Conservation (phyloP, 2,113 vertebrate genomes). For the Heterochromis multidens region DNA sequence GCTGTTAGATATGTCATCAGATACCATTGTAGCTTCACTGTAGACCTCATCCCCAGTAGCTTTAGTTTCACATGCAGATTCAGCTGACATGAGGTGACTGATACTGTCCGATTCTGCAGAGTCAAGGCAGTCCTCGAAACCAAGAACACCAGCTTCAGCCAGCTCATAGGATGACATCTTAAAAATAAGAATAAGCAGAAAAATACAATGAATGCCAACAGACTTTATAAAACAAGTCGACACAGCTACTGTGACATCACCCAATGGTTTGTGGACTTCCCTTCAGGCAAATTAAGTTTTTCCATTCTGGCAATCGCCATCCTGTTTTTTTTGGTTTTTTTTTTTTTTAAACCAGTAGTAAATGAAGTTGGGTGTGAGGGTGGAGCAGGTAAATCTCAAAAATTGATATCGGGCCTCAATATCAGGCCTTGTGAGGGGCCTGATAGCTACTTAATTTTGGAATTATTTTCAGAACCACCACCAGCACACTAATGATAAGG, state of each 20-base stretch:
- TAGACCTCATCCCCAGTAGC: neutral
- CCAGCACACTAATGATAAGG: neutral
- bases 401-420: too few relatives aligned
- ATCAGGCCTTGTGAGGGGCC: neutral
- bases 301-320: neutral
- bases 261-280: neutral
- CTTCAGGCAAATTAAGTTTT: neutral
- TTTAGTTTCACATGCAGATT: neutral
- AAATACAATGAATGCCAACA: neutral
- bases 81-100: neutral
- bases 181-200: neutral
- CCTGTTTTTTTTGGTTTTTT: neutral
- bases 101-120: neutral
- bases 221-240: too few relatives aligned
- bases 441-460: neutral
- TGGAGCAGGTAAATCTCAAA: neutral
- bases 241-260: neutral
- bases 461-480: neutral
- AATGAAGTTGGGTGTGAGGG: neutral
- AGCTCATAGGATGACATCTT: slow-evolving; percentile 61
- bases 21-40: neutral
- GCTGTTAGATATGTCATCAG: neutral
- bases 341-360: neutral
- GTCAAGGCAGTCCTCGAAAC: slow-evolving; percentile 34
- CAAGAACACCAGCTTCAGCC: slow-evolving; percentile 57